Evolutionary conservation across 2,113 vertebrate species (phyloP).

Genomic region (Centropus unirufus): DNA sequence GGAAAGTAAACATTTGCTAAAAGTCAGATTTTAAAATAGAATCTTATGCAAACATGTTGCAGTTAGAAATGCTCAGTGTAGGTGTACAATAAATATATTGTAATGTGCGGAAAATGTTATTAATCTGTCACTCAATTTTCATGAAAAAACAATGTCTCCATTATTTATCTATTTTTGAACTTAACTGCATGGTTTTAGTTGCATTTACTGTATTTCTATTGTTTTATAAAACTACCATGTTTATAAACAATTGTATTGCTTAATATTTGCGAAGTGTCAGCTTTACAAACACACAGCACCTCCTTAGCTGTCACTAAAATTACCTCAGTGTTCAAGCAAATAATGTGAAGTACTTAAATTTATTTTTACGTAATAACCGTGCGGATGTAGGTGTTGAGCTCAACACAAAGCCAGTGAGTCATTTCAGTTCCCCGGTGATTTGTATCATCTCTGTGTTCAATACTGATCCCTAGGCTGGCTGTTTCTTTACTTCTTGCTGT

Average conservation of each 20-base stretch:
- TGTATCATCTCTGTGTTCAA: neutral
- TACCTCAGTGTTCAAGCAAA: neutral
- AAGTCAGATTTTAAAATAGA: neutral
- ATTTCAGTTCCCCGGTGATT: neutral
- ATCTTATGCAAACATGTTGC: neutral
- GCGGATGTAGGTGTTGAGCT: slow-evolving; percentile 10
- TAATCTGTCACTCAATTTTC: slow-evolving; percentile 8
- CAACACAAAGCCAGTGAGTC: neutral
- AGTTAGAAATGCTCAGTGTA: neutral
- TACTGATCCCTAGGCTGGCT: neutral
- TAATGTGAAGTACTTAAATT: neutral
- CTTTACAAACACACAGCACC: neutral
- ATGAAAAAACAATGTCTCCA: neutral
- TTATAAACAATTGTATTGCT: slow-evolving; percentile 29
- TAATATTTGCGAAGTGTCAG: neutral
- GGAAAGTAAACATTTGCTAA: neutral
- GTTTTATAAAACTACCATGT: neutral
- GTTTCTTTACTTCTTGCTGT: neutral
- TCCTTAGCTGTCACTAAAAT: neutral
- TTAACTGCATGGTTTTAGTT: neutral
- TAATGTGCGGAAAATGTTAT: neutral
- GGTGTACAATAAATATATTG: neutral
- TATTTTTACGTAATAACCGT: neutral
- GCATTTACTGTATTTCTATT: neutral
- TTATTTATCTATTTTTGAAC: slow-evolving; percentile 25